These are phyloP conservation scores for Chitala chitala DNA, from an alignment of 2,113 vertebrate species.

Conservation along the genomic window DNA sequence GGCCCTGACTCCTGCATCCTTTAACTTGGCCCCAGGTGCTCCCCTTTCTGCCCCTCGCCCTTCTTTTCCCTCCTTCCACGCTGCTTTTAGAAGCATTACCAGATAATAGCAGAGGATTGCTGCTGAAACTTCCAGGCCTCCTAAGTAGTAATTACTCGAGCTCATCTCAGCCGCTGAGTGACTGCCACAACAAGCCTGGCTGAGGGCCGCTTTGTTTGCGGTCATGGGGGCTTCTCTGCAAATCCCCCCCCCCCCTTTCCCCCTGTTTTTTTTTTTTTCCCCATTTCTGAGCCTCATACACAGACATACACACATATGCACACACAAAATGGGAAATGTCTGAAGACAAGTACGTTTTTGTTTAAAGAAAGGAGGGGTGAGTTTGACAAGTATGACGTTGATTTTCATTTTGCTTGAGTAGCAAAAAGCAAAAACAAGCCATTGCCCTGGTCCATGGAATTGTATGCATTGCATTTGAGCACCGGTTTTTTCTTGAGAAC, in stretches of 20 bases:
- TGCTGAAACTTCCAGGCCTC: conserved; percentile 48
- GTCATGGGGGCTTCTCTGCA: conserved; percentile 21
- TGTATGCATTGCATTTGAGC: background rate
- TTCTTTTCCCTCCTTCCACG: conserved; percentile 37
- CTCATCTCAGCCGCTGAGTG: conserved; percentile 22
- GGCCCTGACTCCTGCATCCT: background rate
- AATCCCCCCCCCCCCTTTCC: background rate
- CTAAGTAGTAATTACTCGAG: conserved; percentile 46
- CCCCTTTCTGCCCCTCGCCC: conserved; percentile 36
- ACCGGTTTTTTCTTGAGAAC: background rate
- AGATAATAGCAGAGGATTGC: conserved; percentile 55
- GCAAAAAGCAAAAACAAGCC: background rate
- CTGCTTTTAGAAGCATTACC: conserved; percentile 57
- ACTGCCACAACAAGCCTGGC: conserved; percentile 24
- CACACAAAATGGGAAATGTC: background rate
- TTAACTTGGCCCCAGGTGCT: background rate
- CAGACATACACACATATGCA: background rate
- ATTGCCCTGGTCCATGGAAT: background rate
- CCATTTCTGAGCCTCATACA: conserved; percentile 21
- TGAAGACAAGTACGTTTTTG: background rate
- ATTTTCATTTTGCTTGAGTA: background rate
- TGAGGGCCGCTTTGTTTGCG: conserved; percentile 30
- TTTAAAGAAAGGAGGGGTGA: background rate
- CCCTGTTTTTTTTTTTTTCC: background rate
- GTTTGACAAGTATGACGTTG: background rate